A percentile compares a stretch with the other conserved stretches of the same genome.
Evolutionary conservation across 1,140 invertebrate genomes (phyloP).

Genomic region (Brachionus rotundiformis): DNA sequence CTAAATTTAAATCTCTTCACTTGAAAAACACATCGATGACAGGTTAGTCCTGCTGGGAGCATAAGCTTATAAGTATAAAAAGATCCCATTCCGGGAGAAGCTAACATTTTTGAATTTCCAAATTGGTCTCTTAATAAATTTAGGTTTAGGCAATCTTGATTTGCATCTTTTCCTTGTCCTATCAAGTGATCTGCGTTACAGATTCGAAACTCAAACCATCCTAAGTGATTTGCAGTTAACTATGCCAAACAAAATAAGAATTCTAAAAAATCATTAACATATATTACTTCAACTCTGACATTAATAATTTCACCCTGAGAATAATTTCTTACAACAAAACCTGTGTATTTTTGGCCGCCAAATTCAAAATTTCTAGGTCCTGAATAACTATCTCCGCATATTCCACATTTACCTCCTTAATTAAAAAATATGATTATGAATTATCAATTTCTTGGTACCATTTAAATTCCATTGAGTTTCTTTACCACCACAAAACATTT

Average conservation of each 20-base stretch:
- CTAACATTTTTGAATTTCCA: constrained; percentile 9
- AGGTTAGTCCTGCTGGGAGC: constrained; percentile 57
- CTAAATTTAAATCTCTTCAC: neutral
- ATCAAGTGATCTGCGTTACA: constrained; percentile 52
- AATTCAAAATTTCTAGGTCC: constrained; percentile 11
- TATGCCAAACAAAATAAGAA: too few species aligned
- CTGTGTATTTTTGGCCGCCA: constrained; percentile 29
- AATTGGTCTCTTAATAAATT: constrained; percentile 32
- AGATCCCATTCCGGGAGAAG: neutral
- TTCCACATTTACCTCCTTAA: constrained; percentile 44
- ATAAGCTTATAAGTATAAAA: constrained; percentile 25
- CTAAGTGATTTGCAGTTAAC: constrained; percentile 57
- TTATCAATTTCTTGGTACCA: neutral
- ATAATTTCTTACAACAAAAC: constrained; percentile 3
- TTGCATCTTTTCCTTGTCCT: neutral
- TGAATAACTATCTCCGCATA: constrained; percentile 40
- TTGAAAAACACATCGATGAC: constrained; percentile 60
- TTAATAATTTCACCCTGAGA: neutral
- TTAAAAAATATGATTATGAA: neutral
- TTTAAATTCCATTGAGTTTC: constrained; percentile 58
- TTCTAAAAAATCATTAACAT: too few species aligned
- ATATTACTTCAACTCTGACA: constrained; percentile 17
- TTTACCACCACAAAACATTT: constrained; percentile 83
- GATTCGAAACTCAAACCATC: constrained; percentile 57
- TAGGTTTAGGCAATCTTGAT: constrained; percentile 42